Evolutionary conservation across 2,797 vertebrate genomes (phyloP), one percentile per base, ranked within the genome.

Genomic region (Enteromius trimaculatus): DNA sequence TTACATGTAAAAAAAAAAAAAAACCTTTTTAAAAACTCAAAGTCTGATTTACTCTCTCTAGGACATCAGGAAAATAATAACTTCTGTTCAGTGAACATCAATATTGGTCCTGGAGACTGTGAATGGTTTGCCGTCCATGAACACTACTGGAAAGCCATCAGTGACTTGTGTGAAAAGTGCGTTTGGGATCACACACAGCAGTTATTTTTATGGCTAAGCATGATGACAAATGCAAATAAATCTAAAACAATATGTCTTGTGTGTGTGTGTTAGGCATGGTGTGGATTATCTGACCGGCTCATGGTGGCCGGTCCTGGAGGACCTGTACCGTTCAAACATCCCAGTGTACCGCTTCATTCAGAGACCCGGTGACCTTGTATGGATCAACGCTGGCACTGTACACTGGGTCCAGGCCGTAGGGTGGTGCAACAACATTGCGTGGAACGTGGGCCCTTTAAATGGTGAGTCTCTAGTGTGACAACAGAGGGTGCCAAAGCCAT

Each of bases 221-320:
- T 39, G 17, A 34, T 29, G 5, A 31, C 2, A 23, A 4, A 68
- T n/a, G 42, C 1, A 3, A 23, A 6, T 0, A 44, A 23, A 68
- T 37, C 13, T 47, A 47, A 62, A 79, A 21, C 31, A 3, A 11
- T 60, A n/a, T 14, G 26, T 66, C 44, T 70, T 37, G 37, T 37
- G 37, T 39, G 37, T 37, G 37, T 39, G 37, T 39, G 10, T 72
- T 91, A 98, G 97, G 90, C 96, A 99, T 49, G 94, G 95, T 2
- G 95, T 99, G 53, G 97, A 99, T 85, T 99, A 99, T 91, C 93
- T 96, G 88, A 96, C 95, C 0, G 96, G 96, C 44, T 95, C 96
- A 0, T 96, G 96, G 96, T 96, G 96, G 96, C 96, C 96, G 6
- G 94, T 96, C 62, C 88, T 96, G 62, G 95, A 96, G 80, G 95